A percentile compares a stretch with the other conserved stretches of the same genome.
Evolutionary conservation across 2,888 invertebrate genomes (phyloP).

Genomic region (Eilema griseolum): DNA sequence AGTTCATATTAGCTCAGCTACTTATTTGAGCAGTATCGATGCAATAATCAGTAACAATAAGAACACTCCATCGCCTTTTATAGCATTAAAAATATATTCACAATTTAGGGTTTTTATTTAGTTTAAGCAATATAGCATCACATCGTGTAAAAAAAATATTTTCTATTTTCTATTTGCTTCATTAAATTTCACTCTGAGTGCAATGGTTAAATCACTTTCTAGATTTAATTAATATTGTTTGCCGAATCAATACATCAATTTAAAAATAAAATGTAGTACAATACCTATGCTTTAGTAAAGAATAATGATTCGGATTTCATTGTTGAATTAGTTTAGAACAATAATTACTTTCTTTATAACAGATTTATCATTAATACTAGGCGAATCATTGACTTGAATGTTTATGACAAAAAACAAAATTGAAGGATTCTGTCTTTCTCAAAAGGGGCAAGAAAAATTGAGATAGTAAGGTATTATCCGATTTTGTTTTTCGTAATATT

Average conservation of each 20-base stretch:
- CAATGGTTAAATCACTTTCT: too few relatives aligned
- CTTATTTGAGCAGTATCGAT: neutral
- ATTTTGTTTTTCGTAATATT: neutral
- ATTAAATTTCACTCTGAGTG: neutral
- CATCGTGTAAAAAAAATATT: neutral
- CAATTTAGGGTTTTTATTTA: neutral
- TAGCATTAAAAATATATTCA: neutral
- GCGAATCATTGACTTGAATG: neutral
- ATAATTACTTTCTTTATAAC: neutral
- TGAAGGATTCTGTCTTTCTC: neutral
- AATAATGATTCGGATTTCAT: too few relatives aligned
- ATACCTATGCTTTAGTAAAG: too few relatives aligned
- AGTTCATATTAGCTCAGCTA: neutral
- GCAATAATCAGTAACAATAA: neutral
- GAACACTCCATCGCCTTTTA: neutral
- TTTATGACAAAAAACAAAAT: conserved; percentile 2
- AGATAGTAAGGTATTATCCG: neutral
- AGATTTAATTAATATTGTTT: too few relatives aligned
- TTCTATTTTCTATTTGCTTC: neutral
- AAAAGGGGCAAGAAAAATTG: neutral
- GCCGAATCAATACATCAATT: too few relatives aligned
- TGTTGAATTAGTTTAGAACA: too few relatives aligned
- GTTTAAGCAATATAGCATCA: neutral
- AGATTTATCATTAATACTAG: neutral
- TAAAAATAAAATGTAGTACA: too few relatives aligned